Conservation (phyloP, 1,140 invertebrate species). For the Drosophila truncata region DNA sequence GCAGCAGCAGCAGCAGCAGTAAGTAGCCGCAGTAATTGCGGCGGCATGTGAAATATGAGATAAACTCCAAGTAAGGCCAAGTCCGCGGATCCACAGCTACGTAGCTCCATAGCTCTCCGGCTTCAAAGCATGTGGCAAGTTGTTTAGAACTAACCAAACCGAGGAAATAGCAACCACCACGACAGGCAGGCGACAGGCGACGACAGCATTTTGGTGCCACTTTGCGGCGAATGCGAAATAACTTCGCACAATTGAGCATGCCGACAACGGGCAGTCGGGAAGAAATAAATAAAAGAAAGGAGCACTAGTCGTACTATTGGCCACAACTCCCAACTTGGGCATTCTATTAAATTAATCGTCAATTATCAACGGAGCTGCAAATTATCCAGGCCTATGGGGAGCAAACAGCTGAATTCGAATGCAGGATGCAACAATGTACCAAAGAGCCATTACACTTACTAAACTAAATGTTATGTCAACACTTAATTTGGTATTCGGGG, state of each 20-base stretch:
- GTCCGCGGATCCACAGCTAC: conserved; percentile 29
- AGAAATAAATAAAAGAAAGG: conserved; percentile 11
- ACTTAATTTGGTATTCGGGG: not conserved
- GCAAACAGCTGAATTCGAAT: conserved; percentile 32
- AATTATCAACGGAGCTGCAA: conserved; percentile 75
- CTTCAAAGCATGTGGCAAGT: conserved; percentile 79
- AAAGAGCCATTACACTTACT: conserved; percentile 13
- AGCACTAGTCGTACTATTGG: conserved; percentile 14
- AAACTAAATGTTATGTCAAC: conserved; percentile 30
- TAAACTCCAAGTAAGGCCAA: conserved; percentile 80
- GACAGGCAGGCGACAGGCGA: conserved; percentile 67
- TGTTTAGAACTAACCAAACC: conserved; percentile 79
- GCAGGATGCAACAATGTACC: conserved; percentile 37
- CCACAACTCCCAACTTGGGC: conserved; percentile 76
- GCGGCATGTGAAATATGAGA: conserved; percentile 83
- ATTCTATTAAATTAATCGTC: conserved; percentile 84
- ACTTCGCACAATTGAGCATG: conserved; percentile 83
- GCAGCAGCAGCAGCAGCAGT: conserved; percentile 31
- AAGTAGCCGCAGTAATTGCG: conserved; percentile 80
- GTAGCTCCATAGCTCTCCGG: conserved; percentile 34
- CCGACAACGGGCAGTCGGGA: conserved; percentile 54
- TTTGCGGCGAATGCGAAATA: conserved; percentile 82
- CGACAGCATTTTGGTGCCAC: conserved; percentile 81
- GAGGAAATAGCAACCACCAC: conserved; percentile 32
- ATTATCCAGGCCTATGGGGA: conserved; percentile 48